These are phyloP conservation scores for Neodiprion fabricii DNA, from an alignment of 1,140 invertebrate species.

Conservation along the genomic window DNA sequence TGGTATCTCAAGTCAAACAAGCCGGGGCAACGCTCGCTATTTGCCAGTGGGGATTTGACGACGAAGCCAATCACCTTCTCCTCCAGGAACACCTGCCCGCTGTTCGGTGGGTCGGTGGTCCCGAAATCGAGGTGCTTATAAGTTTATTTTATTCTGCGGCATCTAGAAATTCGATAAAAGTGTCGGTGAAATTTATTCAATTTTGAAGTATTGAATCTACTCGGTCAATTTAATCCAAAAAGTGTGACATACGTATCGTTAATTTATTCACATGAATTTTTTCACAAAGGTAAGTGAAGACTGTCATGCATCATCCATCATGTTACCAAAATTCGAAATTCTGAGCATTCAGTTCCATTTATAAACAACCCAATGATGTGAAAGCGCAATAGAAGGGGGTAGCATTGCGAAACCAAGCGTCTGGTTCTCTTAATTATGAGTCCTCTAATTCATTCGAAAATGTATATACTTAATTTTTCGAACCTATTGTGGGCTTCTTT, in stretches of 20 bases:
- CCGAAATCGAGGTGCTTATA: conserved; percentile 79
- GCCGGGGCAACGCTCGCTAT: conserved; percentile 97
- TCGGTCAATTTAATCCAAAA: no score
- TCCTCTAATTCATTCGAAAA: conserved; percentile 9
- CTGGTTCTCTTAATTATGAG: conserved; percentile 6
- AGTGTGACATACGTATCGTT: no score
- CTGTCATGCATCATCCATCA: background rate
- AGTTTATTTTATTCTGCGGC: background rate
- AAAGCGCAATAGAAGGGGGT: conserved; percentile 46
- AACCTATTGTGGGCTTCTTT: conserved; percentile 21
- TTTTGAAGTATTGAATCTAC: no score
- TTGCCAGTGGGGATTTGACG: conserved; percentile 99
- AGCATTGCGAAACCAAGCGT: conserved; percentile 21
- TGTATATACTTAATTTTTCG: conserved; percentile 9
- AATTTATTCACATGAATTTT: no score
- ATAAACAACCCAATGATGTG: conserved; percentile 47
- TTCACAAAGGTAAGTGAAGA: no score
- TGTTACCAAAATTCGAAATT: conserved; percentile 5
- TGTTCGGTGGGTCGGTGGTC: conserved; percentile 95
- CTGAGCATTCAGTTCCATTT: conserved; percentile 4
- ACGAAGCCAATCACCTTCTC: conserved; percentile 98
- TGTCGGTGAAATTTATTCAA: no score
- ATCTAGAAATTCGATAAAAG: no score
- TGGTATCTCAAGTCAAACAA: conserved; percentile 95
- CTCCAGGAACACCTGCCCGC: conserved; percentile 93